Evolutionary conservation across 2,113 vertebrate genomes (phyloP).

Genomic region (Odontesthes bonariensis): DNA sequence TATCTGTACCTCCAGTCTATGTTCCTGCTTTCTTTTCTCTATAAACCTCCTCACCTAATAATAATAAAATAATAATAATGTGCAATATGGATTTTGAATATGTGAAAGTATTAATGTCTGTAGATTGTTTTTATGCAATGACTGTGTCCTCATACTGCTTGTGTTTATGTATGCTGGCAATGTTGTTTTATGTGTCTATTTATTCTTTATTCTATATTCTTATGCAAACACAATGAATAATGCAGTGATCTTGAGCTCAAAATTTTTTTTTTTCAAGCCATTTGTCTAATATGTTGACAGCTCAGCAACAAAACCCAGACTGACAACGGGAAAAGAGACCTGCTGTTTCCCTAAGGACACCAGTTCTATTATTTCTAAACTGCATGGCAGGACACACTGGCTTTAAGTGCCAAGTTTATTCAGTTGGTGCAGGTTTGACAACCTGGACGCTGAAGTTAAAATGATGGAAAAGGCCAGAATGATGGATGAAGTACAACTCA

Average conservation of each 20-base stretch:
- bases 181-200: too few species aligned
- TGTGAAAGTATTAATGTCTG: too few species aligned
- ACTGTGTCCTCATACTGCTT: too few species aligned
- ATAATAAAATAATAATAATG: too few species aligned
- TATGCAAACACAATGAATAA: too few species aligned
- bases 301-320: conserved; percentile 12
- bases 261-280: conserved; percentile 14
- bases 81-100: too few species aligned
- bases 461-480: background rate
- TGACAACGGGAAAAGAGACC: conserved; percentile 27
- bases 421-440: conserved; percentile 32
- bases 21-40: background rate
- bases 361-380: conserved; percentile 21
- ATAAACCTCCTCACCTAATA: background rate
- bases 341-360: conserved; percentile 38
- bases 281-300: conserved; percentile 39
- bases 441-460: conserved; percentile 12
- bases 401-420: conserved; percentile 25
- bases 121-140: too few species aligned
- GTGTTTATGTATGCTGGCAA: too few species aligned
- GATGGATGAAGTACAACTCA: conserved; percentile 1
- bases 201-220: too few species aligned
- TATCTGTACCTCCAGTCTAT: conserved; percentile 1
- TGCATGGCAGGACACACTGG: background rate
- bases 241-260: conserved; percentile 15